These are phyloP conservation scores for Bedellia somnulentella DNA, from an alignment of 2,888 invertebrate genomes.

Conservation along the genomic window DNA sequence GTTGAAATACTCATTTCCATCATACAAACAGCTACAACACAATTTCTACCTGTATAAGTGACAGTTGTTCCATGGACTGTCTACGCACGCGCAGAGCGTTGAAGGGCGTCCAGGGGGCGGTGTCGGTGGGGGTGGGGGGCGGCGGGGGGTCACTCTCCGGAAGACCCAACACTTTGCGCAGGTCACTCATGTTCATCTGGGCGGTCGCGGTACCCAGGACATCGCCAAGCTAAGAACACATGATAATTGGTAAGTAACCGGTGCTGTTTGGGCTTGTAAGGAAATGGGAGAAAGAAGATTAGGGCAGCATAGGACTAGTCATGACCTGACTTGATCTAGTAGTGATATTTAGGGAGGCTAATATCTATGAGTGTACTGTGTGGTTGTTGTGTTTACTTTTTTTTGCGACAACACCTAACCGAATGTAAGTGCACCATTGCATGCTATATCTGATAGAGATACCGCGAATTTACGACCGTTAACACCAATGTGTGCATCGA, in stretches of 20 bases:
- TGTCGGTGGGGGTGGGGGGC: conserved; percentile 15
- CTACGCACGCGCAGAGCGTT: conserved; percentile 69
- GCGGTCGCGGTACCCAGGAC: conserved; percentile 92
- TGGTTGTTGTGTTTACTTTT: no score
- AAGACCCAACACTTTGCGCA: conserved; percentile 80
- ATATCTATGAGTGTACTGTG: no score
- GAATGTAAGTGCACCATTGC: no score
- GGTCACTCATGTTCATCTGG: conserved; percentile 87
- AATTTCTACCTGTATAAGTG: conserved; percentile 79
- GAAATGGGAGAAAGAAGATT: background rate
- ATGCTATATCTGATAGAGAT: no score
- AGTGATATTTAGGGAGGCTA: no score
- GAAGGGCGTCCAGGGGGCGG: conserved; percentile 30
- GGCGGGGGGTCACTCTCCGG: conserved; percentile 35
- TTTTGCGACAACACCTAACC: no score
- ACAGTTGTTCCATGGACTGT: conserved; percentile 95
- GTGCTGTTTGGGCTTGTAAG: no score
- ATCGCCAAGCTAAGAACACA: conserved; percentile 81
- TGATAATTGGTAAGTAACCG: background rate
- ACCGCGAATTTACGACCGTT: no score
- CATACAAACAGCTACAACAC: no score
- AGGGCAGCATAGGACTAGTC: background rate
- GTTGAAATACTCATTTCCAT: no score
- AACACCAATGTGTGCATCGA: no score
- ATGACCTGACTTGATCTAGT: background rate